phyloP scores from a whole-genome alignment of 1,140 invertebrate species.

The Lucilia cuprina region DNA sequence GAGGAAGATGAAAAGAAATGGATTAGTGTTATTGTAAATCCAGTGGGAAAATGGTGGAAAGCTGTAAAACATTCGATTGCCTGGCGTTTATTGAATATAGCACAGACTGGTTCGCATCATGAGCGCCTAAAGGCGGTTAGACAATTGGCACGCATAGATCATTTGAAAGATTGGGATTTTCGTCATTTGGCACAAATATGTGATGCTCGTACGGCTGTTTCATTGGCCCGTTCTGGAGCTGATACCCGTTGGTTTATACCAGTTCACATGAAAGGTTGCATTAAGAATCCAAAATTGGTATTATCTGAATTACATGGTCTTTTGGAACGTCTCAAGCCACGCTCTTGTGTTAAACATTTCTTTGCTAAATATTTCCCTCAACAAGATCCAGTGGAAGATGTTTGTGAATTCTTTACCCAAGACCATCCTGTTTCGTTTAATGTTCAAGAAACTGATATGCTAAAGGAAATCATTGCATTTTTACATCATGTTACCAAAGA shows the following conservation, averaged over 20 bases:
- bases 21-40: conserved; percentile 60
- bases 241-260: conserved; percentile 67
- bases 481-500: conserved; percentile 71
- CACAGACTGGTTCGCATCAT: conserved; percentile 59
- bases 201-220: conserved; percentile 70
- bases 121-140: conserved; percentile 63
- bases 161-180: conserved; percentile 68
- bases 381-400: conserved; percentile 47
- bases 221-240: conserved; percentile 67
- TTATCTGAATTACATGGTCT: conserved; percentile 55
- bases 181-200: conserved; percentile 70
- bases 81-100: conserved; percentile 62
- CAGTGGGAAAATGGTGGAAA: conserved; percentile 62
- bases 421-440: conserved; percentile 49
- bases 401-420: conserved; percentile 50
- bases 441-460: conserved; percentile 51
- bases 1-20: conserved; percentile 61
- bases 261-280: conserved; percentile 51
- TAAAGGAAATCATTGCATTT: conserved; percentile 62
- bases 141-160: conserved; percentile 61
- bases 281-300: conserved; percentile 57
- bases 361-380: conserved; percentile 60
- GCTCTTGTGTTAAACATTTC: conserved; percentile 55
- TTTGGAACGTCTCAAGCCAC: conserved; percentile 47
- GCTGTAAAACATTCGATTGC: conserved; percentile 64